phyloP scores from a whole-genome alignment of 1,140 invertebrate genomes.

The Drosophila rufa region DNA sequence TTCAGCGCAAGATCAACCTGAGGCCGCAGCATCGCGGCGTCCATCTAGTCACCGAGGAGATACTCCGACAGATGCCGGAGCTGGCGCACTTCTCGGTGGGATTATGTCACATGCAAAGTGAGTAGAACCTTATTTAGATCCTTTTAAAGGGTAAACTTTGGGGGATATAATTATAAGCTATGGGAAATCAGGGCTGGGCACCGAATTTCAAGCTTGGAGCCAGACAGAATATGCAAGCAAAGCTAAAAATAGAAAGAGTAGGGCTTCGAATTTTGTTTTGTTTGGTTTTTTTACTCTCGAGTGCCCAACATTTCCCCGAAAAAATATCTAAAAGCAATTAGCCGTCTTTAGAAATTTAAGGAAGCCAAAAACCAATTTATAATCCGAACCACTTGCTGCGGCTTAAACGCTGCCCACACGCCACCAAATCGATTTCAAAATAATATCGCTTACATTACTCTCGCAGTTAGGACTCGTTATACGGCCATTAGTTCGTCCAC shows the following conservation, averaged over 20 bases:
- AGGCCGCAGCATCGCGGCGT: conserved; percentile 97
- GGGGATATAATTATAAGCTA: too few relatives aligned
- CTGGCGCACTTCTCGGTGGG: conserved; percentile 96
- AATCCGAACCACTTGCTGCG: neutral
- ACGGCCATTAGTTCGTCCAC: conserved; percentile 1
- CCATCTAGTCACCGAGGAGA: conserved; percentile 97
- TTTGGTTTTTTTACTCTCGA: too few relatives aligned
- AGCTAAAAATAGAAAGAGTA: too few relatives aligned
- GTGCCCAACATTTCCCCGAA: too few relatives aligned
- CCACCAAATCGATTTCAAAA: neutral
- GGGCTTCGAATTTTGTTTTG: too few relatives aligned
- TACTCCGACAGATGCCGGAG: conserved; percentile 96
- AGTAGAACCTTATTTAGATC: conserved; percentile 85
- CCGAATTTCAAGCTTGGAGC: too few relatives aligned
- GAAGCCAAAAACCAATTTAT: neutral
- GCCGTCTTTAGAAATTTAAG: neutral
- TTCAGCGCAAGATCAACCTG: conserved; percentile 97
- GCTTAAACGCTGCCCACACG: neutral
- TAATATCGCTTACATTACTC: conserved; percentile 9
- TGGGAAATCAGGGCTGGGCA: too few relatives aligned
- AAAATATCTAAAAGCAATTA: neutral
- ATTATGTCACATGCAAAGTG: conserved; percentile 98
- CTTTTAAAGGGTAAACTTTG: too few relatives aligned
- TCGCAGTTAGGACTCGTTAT: neutral
- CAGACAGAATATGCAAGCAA: too few relatives aligned